These are phyloP conservation scores for Cotesia chilonis DNA, from an alignment of 1,140 invertebrate genomes.

Conservation along the genomic window DNA sequence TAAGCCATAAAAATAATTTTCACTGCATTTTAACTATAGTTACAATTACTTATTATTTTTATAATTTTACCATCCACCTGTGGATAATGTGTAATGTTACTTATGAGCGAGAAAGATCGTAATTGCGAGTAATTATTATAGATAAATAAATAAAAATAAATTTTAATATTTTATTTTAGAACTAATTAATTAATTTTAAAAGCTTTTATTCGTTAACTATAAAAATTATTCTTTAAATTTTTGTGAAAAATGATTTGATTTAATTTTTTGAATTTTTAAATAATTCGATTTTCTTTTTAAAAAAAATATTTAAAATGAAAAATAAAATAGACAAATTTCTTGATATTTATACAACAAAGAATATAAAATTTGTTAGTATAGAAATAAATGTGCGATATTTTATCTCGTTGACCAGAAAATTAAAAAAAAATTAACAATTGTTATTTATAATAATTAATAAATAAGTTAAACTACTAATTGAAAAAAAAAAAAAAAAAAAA, in stretches of 20 bases:
- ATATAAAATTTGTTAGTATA: background rate
- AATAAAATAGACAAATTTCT: no score
- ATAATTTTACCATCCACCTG: background rate
- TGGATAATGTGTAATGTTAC: background rate
- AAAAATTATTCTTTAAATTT: no score
- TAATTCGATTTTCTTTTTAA: no score
- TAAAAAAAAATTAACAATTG: conserved; percentile 38
- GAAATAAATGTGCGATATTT: conserved; percentile 16
- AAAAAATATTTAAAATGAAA: no score
- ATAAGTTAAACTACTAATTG: background rate
- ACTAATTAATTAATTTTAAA: no score
- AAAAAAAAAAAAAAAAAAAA: background rate
- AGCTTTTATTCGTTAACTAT: no score
- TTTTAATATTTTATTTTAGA: no score
- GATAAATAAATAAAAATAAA: conserved; percentile 6
- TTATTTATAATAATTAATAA: conserved; percentile 41
- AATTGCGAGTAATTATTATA: conserved; percentile 23
- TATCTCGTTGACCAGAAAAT: conserved; percentile 30
- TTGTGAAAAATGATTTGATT: no score
- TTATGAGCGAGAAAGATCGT: conserved; percentile 9
- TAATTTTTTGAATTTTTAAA: no score
- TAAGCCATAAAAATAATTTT: background rate
- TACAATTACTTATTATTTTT: background rate
- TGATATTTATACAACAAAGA: no score
- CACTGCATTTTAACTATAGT: background rate